These are phyloP conservation scores for Poeciliopsis presidionis DNA, from an alignment of 2,797 vertebrate species.

Conservation along the genomic window DNA sequence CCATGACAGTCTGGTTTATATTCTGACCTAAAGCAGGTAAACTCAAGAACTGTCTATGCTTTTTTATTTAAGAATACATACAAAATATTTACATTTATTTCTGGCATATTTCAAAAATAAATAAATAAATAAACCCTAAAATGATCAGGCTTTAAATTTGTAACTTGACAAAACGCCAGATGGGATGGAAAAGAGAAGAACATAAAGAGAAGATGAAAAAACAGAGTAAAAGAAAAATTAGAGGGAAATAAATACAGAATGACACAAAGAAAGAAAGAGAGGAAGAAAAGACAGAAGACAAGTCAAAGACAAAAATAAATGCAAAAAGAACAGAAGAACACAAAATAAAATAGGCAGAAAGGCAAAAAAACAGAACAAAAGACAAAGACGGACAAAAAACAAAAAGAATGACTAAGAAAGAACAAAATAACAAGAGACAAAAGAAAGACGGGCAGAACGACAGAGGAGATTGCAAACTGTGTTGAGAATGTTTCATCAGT, in stretches of 20 bases:
- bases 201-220: not conserved
- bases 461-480: not conserved
- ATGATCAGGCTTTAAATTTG: not conserved
- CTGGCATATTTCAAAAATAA: too few species aligned
- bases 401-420: not conserved
- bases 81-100: not conserved
- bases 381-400: too few species aligned
- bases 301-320: too few species aligned
- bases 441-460: not conserved
- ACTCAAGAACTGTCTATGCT: not conserved
- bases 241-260: too few species aligned
- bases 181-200: too few species aligned
- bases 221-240: too few species aligned
- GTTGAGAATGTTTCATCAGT: not conserved
- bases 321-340: too few species aligned
- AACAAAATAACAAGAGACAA: too few species aligned
- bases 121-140: not conserved
- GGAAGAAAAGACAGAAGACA: too few species aligned
- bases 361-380: not conserved
- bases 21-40: not conserved
- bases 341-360: not conserved
- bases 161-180: not conserved
- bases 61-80: not conserved
- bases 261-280: too few species aligned
- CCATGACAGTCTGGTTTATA: not conserved